These are phyloP conservation scores for Pungitius pungitius DNA, from an alignment of 2,113 vertebrate species.

Conservation along the genomic window DNA sequence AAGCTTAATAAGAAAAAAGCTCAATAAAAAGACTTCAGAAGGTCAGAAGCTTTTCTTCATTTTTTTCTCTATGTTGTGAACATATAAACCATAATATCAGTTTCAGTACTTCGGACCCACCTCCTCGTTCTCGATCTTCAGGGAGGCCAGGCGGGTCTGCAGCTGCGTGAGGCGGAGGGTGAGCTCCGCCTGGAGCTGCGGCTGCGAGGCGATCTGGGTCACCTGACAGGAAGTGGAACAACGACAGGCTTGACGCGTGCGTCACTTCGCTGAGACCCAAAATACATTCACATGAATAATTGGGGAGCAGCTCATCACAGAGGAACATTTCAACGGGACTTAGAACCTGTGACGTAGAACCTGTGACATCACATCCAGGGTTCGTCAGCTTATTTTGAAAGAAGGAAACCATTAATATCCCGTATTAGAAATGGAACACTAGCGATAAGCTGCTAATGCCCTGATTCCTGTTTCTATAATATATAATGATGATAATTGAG, in stretches of 20 bases:
- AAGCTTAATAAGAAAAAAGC: no score
- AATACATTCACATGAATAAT: no score
- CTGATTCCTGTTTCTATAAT: background rate
- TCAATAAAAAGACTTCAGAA: no score
- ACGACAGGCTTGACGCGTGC: background rate
- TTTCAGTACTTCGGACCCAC: no score
- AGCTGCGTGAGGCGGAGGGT: slow-evolving; percentile 94
- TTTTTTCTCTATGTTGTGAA: no score
- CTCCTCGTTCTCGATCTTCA: slow-evolving; percentile 99
- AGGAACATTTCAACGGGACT: background rate
- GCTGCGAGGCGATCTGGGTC: slow-evolving; percentile 93
- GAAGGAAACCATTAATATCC: background rate
- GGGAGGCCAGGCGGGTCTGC: slow-evolving; percentile 92
- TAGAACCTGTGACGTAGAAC: background rate
- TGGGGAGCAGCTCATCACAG: no score
- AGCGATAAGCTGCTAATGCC: background rate
- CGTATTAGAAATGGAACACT: background rate
- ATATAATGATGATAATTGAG: background rate
- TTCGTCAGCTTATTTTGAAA: background rate
- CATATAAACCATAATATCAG: no score
- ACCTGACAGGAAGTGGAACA: slow-evolving; percentile 80
- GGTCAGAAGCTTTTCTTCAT: no score
- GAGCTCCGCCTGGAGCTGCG: slow-evolving; percentile 94
- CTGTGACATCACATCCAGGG: background rate
- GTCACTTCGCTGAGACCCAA: background rate